Conservation (phyloP, 2,888 invertebrate species). For the Drosophila pullipes region DNA sequence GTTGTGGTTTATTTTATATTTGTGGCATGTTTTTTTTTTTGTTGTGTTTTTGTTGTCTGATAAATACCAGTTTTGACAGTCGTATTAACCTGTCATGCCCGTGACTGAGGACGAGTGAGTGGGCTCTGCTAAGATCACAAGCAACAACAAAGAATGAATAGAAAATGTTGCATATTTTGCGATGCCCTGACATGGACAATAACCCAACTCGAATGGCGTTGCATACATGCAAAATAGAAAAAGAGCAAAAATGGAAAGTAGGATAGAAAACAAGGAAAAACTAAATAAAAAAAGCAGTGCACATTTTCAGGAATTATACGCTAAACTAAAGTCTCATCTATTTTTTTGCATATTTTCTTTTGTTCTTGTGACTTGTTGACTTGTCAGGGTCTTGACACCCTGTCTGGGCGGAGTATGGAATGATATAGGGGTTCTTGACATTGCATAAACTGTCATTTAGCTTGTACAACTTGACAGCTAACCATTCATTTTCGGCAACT, state of each 20-base stretch:
- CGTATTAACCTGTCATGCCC: conserved; percentile 73
- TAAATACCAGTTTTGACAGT: conserved; percentile 74
- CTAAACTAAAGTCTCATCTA: conserved; percentile 23
- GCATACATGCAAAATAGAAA: conserved; percentile 22
- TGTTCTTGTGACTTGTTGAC: conserved; percentile 56
- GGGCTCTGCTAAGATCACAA: conserved; percentile 47
- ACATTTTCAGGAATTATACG: conserved; percentile 51
- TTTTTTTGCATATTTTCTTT: conserved; percentile 25
- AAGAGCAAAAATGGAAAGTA: conserved; percentile 2
- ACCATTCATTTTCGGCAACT: conserved; percentile 68
- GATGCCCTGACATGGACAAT: conserved; percentile 45
- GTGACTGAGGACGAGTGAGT: conserved; percentile 31
- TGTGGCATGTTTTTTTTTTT: conserved; percentile 4
- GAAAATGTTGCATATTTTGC: conserved; percentile 59
- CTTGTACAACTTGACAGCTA: conserved; percentile 75
- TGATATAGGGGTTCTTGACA: conserved; percentile 55
- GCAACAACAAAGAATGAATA: conserved; percentile 21
- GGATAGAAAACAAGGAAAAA: conserved; percentile 10
- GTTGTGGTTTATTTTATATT: conserved; percentile 34
- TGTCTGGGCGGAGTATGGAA: conserved; percentile 12
- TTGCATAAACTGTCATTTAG: conserved; percentile 78
- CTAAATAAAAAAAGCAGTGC: conserved; percentile 6
- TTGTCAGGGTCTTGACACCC: conserved; percentile 52
- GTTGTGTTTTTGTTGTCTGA: conserved; percentile 38
- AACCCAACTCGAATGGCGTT: conserved; percentile 18